A percentile compares a stretch with the other conserved stretches of the same genome.
Conservation (phyloP, 2,888 invertebrate species). For the Morpho helenor region DNA sequence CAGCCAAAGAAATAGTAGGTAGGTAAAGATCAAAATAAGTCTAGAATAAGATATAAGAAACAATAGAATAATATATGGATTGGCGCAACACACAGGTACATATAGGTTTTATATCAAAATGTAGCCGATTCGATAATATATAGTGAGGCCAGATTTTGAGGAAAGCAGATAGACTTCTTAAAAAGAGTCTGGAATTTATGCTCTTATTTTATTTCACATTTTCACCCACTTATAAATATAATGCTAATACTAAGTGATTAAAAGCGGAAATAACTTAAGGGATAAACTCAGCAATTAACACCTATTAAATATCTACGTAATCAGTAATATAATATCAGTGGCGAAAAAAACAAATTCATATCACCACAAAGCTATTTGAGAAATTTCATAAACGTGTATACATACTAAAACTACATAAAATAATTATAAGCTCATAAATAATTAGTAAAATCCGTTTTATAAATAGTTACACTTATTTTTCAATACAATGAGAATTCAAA, state of each 20-base stretch:
- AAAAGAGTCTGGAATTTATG: slow-evolving; percentile 43
- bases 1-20: slow-evolving; percentile 14
- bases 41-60: slow-evolving; percentile 18
- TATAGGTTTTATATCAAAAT: slow-evolving; percentile 51
- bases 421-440: slow-evolving; percentile 40
- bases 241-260: slow-evolving; percentile 30
- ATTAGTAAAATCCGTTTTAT: slow-evolving; percentile 25
- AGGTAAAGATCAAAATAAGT: slow-evolving; percentile 18
- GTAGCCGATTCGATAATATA: slow-evolving; percentile 48
- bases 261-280: slow-evolving; percentile 50
- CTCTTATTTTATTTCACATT: slow-evolving; percentile 45
- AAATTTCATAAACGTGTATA: slow-evolving; percentile 48
- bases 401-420: slow-evolving; percentile 42
- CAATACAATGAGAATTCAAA: slow-evolving; percentile 19
- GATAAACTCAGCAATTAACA: slow-evolving; percentile 47
- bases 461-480: slow-evolving; percentile 21
- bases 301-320: slow-evolving; percentile 53
- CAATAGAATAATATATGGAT: slow-evolving; percentile 42
- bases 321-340: slow-evolving; percentile 46
- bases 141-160: slow-evolving; percentile 50
- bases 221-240: slow-evolving; percentile 34
- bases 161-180: slow-evolving; percentile 49
- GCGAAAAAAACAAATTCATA: slow-evolving; percentile 54
- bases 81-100: slow-evolving; percentile 72
- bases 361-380: slow-evolving; percentile 57